Conservation (phyloP, 35 echinoderm and acorn worm genomes). For the Heliocidaris erythrogramma region DNA sequence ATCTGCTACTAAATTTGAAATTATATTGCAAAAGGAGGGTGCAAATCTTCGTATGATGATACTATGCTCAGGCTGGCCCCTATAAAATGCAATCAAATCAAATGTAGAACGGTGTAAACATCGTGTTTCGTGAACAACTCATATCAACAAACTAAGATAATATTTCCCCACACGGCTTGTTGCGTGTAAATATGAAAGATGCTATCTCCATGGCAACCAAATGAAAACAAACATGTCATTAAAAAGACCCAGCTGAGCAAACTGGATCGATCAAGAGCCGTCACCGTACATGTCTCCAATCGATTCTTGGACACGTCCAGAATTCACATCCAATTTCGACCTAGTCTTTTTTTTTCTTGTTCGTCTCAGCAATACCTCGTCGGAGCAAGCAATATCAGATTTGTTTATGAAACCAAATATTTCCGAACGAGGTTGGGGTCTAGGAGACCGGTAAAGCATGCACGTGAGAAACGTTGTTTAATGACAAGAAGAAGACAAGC, state of each 20-base stretch:
- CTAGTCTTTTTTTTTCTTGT: neutral
- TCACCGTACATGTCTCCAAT: neutral
- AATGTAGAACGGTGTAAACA: too few species aligned
- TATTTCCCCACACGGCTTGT: neutral
- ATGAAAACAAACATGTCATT: constrained; percentile 18
- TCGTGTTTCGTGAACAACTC: neutral
- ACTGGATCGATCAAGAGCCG: constrained; percentile 5
- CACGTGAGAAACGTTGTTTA: neutral
- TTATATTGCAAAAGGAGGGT: too few species aligned
- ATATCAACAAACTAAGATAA: neutral
- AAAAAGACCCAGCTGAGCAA: constrained; percentile 16
- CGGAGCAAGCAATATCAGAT: neutral
- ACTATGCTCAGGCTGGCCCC: too few species aligned
- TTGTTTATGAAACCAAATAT: constrained; percentile 3
- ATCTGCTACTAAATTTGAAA: too few species aligned
- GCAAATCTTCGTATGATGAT: too few species aligned
- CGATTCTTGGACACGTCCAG: constrained; percentile 22
- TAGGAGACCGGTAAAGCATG: neutral
- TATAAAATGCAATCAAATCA: too few species aligned
- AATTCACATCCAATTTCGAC: constrained; percentile 30
- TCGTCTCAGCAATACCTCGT: neutral
- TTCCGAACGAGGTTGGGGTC: neutral
- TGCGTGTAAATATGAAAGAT: neutral
- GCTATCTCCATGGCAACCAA: neutral
- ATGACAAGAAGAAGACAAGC: neutral